Evolutionary conservation across 2,113 vertebrate species (phyloP), one percentile per base, ranked within the genome.

Genomic region (Accipiter cooperii): DNA sequence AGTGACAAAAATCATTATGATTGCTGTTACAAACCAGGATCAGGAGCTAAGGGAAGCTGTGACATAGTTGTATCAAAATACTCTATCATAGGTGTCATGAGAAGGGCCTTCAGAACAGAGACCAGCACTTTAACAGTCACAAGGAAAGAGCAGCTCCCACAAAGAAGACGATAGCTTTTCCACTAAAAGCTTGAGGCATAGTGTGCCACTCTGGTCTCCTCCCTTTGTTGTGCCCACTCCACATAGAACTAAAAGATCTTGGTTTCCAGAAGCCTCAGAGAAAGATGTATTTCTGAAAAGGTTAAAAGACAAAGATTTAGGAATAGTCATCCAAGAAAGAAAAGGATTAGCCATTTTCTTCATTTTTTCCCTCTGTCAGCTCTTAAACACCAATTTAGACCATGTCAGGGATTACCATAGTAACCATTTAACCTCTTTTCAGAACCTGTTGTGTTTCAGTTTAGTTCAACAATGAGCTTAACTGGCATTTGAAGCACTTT

Each of bases 381-480:
- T 97, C 87, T 94, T 93, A 92, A 96, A 95, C 57, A 93, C 61
- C 84, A 66, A 91, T 95, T 96, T 93, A 89, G 79, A 81, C 80
- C 40, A 64, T 97, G 87, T 88, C 74, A 79, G 44, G 51, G 46
- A 97, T 97, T 97, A 95, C 96, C 96, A 95, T 92, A 97, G 95
- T 96, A 97, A 96, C 91, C 90, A 91, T 80, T 96, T 96, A 97
- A 94, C 90, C 95, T 87, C 88, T 96, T 94, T 84, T 93, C 88
- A 94, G 78, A 89, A 58, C 8, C 82, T 93, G 19, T 95, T 96
- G 52, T 95, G 77, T 96, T 96, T 96, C 57, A 25, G 44, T 96
- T 91, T 79, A 87, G 89, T 95, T 98, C 52, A 88, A 89, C 77
- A 87, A 81, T 2, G 46, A 94, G 70, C 21, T 93, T 88, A 96